Evolutionary conservation across 1,140 invertebrate species (phyloP).

Genomic region (Colletes latitarsis): DNA sequence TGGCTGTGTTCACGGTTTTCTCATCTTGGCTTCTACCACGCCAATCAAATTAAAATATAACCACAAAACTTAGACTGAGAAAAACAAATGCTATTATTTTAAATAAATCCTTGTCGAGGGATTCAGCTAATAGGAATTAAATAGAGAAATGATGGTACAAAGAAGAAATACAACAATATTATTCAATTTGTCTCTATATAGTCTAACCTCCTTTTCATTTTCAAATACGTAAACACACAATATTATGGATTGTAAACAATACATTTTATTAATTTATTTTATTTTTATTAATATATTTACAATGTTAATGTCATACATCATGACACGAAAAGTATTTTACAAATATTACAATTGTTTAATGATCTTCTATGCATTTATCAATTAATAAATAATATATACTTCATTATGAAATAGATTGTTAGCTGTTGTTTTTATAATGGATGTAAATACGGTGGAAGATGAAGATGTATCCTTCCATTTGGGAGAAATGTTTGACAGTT

Average conservation of each 20-base stretch:
- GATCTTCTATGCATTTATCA: background rate
- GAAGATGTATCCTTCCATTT: conserved; percentile 74
- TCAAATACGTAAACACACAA: background rate
- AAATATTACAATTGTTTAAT: background rate
- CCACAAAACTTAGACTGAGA: conserved; percentile 39
- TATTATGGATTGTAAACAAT: background rate
- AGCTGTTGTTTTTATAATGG: conserved; percentile 56
- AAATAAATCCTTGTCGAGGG: background rate
- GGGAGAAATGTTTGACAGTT: conserved; percentile 79
- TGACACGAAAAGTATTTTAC: conserved; percentile 1
- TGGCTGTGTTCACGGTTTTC: conserved; percentile 77
- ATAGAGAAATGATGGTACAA: background rate
- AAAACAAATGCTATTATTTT: conserved; percentile 29
- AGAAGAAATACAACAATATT: background rate
- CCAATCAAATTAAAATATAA: conserved; percentile 74
- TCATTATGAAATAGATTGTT: conserved; percentile 47
- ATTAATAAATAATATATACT: conserved; percentile 16
- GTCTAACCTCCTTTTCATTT: background rate
- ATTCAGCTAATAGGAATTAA: background rate
- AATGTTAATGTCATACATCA: background rate
- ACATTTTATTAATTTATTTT: background rate
- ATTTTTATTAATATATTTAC: background rate
- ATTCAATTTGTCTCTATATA: background rate
- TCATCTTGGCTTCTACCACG: conserved; percentile 78
- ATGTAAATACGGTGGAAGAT: conserved; percentile 52